A percentile compares a stretch with the other conserved stretches of the same genome.
Conservation (phyloP, 2,113 vertebrate species). For the Neogale vison region DNA sequence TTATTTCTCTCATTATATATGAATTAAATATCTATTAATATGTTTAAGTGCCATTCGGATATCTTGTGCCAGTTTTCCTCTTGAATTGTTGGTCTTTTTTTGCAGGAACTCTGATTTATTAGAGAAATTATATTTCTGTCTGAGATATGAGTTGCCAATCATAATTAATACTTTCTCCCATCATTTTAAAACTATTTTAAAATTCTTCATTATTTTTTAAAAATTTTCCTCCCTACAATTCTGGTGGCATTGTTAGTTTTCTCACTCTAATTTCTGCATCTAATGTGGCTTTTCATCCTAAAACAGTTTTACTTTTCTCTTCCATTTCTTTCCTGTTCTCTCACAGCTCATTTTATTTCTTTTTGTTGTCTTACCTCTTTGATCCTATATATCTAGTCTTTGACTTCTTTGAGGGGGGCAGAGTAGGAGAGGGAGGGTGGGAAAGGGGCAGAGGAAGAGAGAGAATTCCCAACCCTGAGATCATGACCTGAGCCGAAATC, state of each 20-base stretch:
- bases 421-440: background rate
- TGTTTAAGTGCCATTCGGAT: background rate
- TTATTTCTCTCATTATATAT: background rate
- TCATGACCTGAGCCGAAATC: background rate
- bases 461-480: background rate
- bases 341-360: slow-evolving; percentile 17
- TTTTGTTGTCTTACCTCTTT: slow-evolving; percentile 18
- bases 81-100: background rate
- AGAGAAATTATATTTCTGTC: background rate
- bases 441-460: background rate
- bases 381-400: background rate
- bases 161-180: slow-evolving; percentile 27
- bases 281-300: background rate
- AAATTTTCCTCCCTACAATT: slow-evolving; percentile 25
- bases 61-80: background rate
- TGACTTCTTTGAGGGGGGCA: background rate
- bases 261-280: background rate
- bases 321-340: background rate
- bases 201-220: background rate
- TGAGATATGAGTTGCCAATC: background rate
- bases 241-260: background rate
- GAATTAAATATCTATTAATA: background rate
- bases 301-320: slow-evolving; percentile 22
- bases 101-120: background rate
- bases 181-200: background rate